These are phyloP conservation scores for Tortrix viridana DNA, from an alignment of 2,888 invertebrate species.

Conservation along the genomic window DNA sequence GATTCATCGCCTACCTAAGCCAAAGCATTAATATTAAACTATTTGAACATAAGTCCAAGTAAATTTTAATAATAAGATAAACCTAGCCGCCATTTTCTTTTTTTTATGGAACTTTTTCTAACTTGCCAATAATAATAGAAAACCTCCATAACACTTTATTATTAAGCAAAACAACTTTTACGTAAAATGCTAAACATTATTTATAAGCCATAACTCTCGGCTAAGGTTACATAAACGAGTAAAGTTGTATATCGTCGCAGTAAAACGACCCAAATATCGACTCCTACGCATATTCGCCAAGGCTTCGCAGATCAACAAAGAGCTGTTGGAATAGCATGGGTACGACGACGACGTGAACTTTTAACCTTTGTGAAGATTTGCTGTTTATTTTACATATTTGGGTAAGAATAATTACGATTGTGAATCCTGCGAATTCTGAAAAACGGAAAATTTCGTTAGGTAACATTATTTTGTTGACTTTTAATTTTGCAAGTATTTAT, in stretches of 20 bases:
- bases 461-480: too few relatives aligned
- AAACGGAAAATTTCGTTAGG: too few relatives aligned
- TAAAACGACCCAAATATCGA: conserved; percentile 65
- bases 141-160: neutral
- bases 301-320: conserved; percentile 50
- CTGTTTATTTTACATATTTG: too few relatives aligned
- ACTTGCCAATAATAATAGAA: neutral
- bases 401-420: too few relatives aligned
- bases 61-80: too few relatives aligned
- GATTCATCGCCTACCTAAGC: too few relatives aligned
- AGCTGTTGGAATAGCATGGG: conserved; percentile 24
- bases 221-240: conserved; percentile 52
- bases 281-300: conserved; percentile 76
- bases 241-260: conserved; percentile 46
- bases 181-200: conserved; percentile 35
- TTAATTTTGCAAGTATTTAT: too few relatives aligned
- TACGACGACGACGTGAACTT: conserved; percentile 23
- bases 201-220: conserved; percentile 32
- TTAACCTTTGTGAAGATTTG: conserved; percentile 11
- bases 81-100: too few relatives aligned
- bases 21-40: too few relatives aligned
- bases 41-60: too few relatives aligned
- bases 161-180: conserved; percentile 18
- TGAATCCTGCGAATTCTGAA: too few relatives aligned
- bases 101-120: too few relatives aligned